phyloP scores from a whole-genome alignment of 30 jellyfish, hydroid and myxozoan genomes.

The Cassiopea andromeda region DNA sequence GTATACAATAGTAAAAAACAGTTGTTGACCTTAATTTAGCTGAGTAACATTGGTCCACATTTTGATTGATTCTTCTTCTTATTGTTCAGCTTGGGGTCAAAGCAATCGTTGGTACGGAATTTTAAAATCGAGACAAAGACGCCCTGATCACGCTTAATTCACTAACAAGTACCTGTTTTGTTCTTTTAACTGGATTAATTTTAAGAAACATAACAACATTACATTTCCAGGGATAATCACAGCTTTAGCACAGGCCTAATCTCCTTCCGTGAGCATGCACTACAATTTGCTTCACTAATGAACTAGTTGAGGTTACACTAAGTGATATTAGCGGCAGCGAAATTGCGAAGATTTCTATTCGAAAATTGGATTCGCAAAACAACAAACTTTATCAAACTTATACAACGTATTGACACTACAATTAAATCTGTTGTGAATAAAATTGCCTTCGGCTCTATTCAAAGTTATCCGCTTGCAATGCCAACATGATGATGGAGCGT shows the following conservation, averaged over 20 bases:
- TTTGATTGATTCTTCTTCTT: not conserved
- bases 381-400: not conserved
- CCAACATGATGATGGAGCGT: too few species aligned
- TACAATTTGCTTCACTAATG: not conserved
- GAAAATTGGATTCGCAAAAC: not conserved
- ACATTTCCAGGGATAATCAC: slow-evolving; percentile 60
- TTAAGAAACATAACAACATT: slow-evolving; percentile 31
- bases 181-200: slow-evolving; percentile 23
- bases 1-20: slow-evolving; percentile 12
- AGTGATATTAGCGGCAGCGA: not conserved
- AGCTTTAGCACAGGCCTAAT: not conserved
- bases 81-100: slow-evolving; percentile 37
- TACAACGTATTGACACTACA: too few species aligned
- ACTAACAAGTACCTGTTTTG: slow-evolving; percentile 30
- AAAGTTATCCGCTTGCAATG: too few species aligned
- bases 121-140: slow-evolving; percentile 27
- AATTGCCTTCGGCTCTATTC: too few species aligned
- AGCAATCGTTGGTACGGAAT: slow-evolving; percentile 16
- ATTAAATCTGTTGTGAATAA: too few species aligned
- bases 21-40: not conserved
- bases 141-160: slow-evolving; percentile 38
- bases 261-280: slow-evolving; percentile 25
- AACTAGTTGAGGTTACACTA: not conserved
- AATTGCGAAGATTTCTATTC: not conserved
- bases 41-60: not conserved